Conservation (phyloP, 2,888 invertebrate species). For the Augiades crinisus region DNA sequence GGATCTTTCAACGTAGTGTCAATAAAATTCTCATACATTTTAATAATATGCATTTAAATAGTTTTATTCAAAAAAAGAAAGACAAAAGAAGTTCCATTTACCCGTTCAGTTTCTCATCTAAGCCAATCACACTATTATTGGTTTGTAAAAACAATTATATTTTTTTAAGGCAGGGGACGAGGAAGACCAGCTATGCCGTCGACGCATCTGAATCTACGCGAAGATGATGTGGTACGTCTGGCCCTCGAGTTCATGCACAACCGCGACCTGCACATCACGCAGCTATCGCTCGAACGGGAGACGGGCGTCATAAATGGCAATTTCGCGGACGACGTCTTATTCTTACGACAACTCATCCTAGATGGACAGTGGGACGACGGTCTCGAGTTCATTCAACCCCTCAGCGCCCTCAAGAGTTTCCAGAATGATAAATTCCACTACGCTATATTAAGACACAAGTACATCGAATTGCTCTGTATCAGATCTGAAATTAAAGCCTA, state of each 20-base stretch:
- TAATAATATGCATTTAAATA: no score
- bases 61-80: no score
- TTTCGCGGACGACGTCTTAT: constrained; percentile 96
- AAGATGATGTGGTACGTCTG: constrained; percentile 94
- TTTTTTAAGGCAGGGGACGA: constrained; percentile 43
- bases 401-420: constrained; percentile 91
- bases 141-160: neutral
- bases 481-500: constrained; percentile 95
- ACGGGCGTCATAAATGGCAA: constrained; percentile 97
- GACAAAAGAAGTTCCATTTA: no score
- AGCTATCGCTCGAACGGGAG: constrained; percentile 95
- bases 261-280: constrained; percentile 95
- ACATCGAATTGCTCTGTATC: constrained; percentile 95
- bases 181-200: constrained; percentile 83
- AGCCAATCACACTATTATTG: no score
- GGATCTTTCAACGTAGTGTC: no score
- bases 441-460: constrained; percentile 94
- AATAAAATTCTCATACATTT: no score
- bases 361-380: constrained; percentile 99
- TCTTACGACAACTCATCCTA: constrained; percentile 95
- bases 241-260: constrained; percentile 93
- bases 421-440: constrained; percentile 93
- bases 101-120: no score
- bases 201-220: constrained; percentile 91
- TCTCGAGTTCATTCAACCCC: constrained; percentile 96